Evolutionary conservation across 2,797 vertebrate species (phyloP), one percentile per base, ranked within the genome.

Genomic region (Hypotaenidia philippensis): DNA sequence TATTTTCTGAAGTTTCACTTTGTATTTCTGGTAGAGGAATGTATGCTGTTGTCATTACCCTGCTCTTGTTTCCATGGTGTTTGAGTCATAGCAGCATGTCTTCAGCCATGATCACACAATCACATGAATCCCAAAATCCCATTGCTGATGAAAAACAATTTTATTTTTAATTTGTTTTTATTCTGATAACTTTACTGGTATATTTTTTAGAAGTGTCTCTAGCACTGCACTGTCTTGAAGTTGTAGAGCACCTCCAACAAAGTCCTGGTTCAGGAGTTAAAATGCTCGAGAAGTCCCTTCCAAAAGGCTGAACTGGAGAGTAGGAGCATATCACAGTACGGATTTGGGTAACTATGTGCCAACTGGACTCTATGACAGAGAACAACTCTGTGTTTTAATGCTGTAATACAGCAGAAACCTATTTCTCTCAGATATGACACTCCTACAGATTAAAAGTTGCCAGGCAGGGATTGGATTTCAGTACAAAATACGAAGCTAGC

Each of bases 111-210:
- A 78, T 94, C 85, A 85, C 31, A 75, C 76, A 70, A 66, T 61
- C 72, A 64, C 36, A 4, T 65, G 15, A 71, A 72, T 86, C 34
- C 41, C 34, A 6, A 91, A 90, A 83, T 83, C 26, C 34, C 40
- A 57, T 14, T 87, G 50, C 32, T 77, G 83, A 41, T 66, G 64
- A 63, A 85, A 91, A 89, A 44, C 44, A 81, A 27, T 61, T 89
- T 66, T 32, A 52, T 92, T 75, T 89, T 94, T 47, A 40, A 29
- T 68, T 83, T 88, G 44, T 83, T 94, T 94, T 71, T 83, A 64
- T 68, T 57, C 19, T 81, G 57, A 63, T 66, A 2, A 29, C 77
- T 91, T 64, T 80, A 32, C 36, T 64, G 21, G 41, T 87, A 25
- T 10, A 18, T n/a, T 65, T 44, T 88, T 59, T 45, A 52, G 31